A percentile compares a stretch with the other conserved stretches of the same genome.
Conservation (phyloP, 2,113 vertebrate species). For the Gadus macrocephalus region DNA sequence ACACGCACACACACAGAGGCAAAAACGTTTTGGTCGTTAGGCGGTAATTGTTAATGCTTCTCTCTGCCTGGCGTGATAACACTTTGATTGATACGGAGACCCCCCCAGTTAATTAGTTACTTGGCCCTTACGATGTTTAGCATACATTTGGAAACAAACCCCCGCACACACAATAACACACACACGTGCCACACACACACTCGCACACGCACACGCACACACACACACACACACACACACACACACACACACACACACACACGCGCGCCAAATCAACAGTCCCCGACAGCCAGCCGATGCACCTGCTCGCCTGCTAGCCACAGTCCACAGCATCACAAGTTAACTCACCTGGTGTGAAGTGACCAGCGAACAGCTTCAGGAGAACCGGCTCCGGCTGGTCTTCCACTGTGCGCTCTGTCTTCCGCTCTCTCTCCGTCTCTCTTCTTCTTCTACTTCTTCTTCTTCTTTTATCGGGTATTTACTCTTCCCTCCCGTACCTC, state of each 20-base stretch:
- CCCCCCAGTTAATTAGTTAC: slow-evolving; percentile 33
- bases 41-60: no score
- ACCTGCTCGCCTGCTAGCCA: slow-evolving; percentile 17
- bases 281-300: slow-evolving; percentile 20
- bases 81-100: slow-evolving; percentile 39
- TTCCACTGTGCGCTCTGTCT: slow-evolving; percentile 16
- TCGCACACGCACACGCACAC: no score
- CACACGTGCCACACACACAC: not conserved
- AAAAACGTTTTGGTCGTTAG: no score
- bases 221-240: no score
- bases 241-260: no score
- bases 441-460: slow-evolving; percentile 6
- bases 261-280: not conserved
- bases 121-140: slow-evolving; percentile 28
- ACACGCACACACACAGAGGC: not conserved
- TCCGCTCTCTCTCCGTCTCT: slow-evolving; percentile 27
- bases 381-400: slow-evolving; percentile 35
- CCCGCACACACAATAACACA: not conserved
- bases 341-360: slow-evolving; percentile 69
- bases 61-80: no score
- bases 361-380: slow-evolving; percentile 43
- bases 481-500: not conserved
- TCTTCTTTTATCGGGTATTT: no score
- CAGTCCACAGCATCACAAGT: slow-evolving; percentile 33
- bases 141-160: slow-evolving; percentile 33